Evolutionary conservation across 2,113 vertebrate genomes (phyloP).

Genomic region (Xerus inauris): DNA sequence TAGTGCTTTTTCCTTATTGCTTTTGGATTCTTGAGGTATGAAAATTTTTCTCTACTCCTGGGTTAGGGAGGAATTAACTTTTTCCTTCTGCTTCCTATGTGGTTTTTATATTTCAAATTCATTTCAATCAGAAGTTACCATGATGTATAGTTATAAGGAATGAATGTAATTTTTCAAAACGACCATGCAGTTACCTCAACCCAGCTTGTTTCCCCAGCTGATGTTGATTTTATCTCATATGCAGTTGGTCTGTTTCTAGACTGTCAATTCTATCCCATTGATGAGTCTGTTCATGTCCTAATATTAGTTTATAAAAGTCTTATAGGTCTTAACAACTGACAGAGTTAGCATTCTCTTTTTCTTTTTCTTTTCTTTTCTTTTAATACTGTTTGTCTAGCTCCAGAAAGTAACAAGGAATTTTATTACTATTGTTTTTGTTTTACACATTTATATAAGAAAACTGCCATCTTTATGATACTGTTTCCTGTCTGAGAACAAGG

Average conservation of each 20-base stretch:
- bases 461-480: background rate
- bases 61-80: background rate
- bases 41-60: background rate
- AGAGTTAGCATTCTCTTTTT: background rate
- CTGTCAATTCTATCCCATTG: background rate
- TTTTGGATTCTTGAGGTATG: background rate
- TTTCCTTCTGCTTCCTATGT: background rate
- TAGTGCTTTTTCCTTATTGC: background rate
- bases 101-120: background rate
- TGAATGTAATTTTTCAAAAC: background rate
- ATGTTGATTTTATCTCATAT: background rate
- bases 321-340: background rate
- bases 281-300: background rate
- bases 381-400: background rate
- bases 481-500: background rate
- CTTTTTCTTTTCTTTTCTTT: background rate
- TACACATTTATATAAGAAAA: background rate
- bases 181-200: background rate
- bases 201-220: background rate
- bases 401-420: conserved; percentile 28
- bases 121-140: background rate
- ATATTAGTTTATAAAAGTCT: conserved; percentile 8
- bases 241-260: background rate
- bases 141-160: background rate
- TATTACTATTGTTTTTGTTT: conserved; percentile 7